phyloP scores from a whole-genome alignment of 2,888 invertebrate genomes.

The Aspidapion aeneum region DNA sequence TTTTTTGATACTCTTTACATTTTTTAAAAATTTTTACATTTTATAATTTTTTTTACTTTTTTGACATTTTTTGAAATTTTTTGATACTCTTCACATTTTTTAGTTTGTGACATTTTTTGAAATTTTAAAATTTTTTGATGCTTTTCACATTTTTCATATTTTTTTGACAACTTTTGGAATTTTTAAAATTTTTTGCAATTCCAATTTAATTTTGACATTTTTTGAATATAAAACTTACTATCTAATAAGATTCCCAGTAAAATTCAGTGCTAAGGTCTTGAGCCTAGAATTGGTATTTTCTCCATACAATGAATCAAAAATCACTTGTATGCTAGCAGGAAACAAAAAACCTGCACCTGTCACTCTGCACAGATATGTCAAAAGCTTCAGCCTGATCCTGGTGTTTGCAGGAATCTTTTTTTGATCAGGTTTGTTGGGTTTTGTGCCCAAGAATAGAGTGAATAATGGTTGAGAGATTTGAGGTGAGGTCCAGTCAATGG shows the following conservation, averaged over 20 bases:
- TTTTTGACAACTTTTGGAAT: no score
- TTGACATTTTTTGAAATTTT: no score
- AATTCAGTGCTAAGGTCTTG: conserved; percentile 76
- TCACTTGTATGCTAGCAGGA: conserved; percentile 79
- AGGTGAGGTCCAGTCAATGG: conserved; percentile 73
- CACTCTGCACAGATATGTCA: conserved; percentile 76
- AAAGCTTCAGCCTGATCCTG: conserved; percentile 77
- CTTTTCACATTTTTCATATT: no score
- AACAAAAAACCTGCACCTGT: conserved; percentile 68
- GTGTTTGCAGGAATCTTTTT: conserved; percentile 77
- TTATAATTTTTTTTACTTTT: no score
- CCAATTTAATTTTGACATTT: no score
- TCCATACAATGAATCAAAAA: conserved; percentile 86
- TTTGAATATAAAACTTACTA: conserved; percentile 66
- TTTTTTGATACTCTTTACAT: no score
- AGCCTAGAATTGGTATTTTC: conserved; percentile 78
- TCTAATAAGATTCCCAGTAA: conserved; percentile 74
- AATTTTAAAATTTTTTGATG: no score
- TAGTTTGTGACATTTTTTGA: no score
- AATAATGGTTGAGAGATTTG: conserved; percentile 73
- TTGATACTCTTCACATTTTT: no score
- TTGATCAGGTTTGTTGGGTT: conserved; percentile 57
- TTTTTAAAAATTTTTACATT: no score
- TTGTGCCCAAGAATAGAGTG: conserved; percentile 71
- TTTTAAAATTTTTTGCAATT: no score